These are phyloP conservation scores for Sminthurides bifidus DNA, from an alignment of 1,140 invertebrate genomes.

Conservation along the genomic window DNA sequence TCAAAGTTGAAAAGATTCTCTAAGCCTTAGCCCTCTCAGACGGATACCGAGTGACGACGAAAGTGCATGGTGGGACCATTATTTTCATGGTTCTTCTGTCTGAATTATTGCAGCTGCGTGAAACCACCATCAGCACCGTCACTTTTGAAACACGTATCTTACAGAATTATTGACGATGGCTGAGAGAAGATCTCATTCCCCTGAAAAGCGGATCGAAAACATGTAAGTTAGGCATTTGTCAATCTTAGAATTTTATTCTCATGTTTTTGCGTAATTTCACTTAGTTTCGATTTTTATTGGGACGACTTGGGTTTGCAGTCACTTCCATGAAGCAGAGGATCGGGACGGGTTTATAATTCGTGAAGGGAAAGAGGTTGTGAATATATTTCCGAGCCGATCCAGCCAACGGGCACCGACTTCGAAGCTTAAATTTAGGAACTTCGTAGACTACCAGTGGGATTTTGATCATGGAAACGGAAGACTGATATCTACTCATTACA, in stretches of 20 bases:
- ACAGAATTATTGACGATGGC: not conserved
- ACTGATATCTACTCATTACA: constrained; percentile 74
- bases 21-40: too few relatives aligned
- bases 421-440: constrained; percentile 77
- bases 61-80: too few relatives aligned
- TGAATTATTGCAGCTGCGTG: too few relatives aligned
- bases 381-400: constrained; percentile 13
- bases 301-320: too few relatives aligned
- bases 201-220: constrained; percentile 5
- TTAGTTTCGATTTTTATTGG: too few relatives aligned
- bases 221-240: constrained; percentile 3
- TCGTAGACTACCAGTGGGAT: constrained; percentile 89
- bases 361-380: constrained; percentile 6
- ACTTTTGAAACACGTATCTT: not conserved
- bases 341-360: constrained; percentile 21
- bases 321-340: constrained; percentile 26
- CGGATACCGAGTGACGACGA: too few relatives aligned
- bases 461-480: constrained; percentile 68
- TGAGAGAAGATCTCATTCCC: constrained; percentile 4
- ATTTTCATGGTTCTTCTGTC: too few relatives aligned
- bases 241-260: not conserved
- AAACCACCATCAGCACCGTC: too few relatives aligned
- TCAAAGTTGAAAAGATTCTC: too few relatives aligned
- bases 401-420: constrained; percentile 44
- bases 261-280: constrained; percentile 1